Evolutionary conservation across 2,113 vertebrate species (phyloP), one percentile per base, ranked within the genome.

Genomic region (Oplegnathus fasciatus): DNA sequence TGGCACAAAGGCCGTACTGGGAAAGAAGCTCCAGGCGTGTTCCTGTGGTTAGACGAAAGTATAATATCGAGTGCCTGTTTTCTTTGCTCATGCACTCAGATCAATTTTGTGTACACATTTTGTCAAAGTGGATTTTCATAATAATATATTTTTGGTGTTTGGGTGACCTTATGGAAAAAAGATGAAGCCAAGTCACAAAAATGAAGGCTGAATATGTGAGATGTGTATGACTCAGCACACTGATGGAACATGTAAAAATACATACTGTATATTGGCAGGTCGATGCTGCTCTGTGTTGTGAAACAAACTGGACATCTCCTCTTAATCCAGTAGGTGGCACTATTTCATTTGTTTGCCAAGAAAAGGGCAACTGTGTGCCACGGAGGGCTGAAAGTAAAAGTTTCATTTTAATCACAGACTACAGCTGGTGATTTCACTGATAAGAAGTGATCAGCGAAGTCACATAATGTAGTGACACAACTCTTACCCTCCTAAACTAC

Each of bases 311-410:
- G 34, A 17, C 1, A 0, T 44, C 55, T 48, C 8, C 1, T 44
- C 3, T 26, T 62, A 5, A 20, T 28, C 86, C 92, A 86, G 58
- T n/a, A 90, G 89, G 62, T 57, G 91, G 89, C 87, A 32, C 50
- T 40, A 0, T 52, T 84, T 54, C 5, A 58, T 78, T 34, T 48
- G 8, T 55, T 78, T 61, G 10, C 5, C 2, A 20, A 50, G 24
- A 40, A 24, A 52, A 30, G 26, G 20, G 13, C 0, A 52, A 3
- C 32, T 62, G 5, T 44, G 60, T 42, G 24, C 24, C 4, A 5
- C 30, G 13, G 32, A 70, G 32, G 18, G 9, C 11, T 69, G 30
- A 34, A 46, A 73, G 58, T 14, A 2, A 30, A 13, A 13, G 2
- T 44, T 37, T 40, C 2, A 64, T 30, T 61, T 48, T 9, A 50